Percentiles rank a stretch among this genome's conserved stretches.
These are phyloP conservation scores for Folsomia manolachei DNA, from an alignment of 2,888 invertebrate species.

Conservation along the genomic window DNA sequence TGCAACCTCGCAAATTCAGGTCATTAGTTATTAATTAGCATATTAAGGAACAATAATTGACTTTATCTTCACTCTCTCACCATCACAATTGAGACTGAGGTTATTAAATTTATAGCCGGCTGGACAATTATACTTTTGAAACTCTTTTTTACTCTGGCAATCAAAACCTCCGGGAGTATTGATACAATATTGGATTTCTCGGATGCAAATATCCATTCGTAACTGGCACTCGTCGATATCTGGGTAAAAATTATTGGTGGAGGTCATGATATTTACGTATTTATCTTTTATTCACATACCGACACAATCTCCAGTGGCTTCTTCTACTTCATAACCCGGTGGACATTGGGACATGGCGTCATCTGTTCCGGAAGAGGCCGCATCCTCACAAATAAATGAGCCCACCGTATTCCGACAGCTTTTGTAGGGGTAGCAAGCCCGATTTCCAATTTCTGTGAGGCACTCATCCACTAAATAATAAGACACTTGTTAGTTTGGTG, in stretches of 20 bases:
- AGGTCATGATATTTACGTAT: not conserved
- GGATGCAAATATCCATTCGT: constrained; percentile 65
- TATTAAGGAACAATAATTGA: not conserved
- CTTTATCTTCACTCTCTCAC: constrained; percentile 40
- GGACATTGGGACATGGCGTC: constrained; percentile 48
- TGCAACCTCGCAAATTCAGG: constrained; percentile 28
- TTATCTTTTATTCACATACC: constrained; percentile 40
- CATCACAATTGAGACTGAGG: constrained; percentile 51
- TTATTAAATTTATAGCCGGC: constrained; percentile 53
- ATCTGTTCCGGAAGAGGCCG: constrained; percentile 30
- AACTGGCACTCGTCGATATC: constrained; percentile 73
- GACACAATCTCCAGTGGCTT: constrained; percentile 46
- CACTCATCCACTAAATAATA: constrained; percentile 71
- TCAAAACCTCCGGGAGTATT: constrained; percentile 61
- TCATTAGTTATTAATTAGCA: not conserved
- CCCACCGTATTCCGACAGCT: constrained; percentile 57
- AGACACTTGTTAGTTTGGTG: not conserved
- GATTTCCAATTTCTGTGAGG: constrained; percentile 57
- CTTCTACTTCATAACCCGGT: constrained; percentile 50
- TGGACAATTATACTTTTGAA: constrained; percentile 52
- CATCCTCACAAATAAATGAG: constrained; percentile 55
- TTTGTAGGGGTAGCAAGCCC: constrained; percentile 56
- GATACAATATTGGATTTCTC: constrained; percentile 66
- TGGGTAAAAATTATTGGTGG: constrained; percentile 51
- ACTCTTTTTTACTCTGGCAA: constrained; percentile 53